Conservation (phyloP, 2,113 vertebrate genomes). For the Carassius gibelio region DNA sequence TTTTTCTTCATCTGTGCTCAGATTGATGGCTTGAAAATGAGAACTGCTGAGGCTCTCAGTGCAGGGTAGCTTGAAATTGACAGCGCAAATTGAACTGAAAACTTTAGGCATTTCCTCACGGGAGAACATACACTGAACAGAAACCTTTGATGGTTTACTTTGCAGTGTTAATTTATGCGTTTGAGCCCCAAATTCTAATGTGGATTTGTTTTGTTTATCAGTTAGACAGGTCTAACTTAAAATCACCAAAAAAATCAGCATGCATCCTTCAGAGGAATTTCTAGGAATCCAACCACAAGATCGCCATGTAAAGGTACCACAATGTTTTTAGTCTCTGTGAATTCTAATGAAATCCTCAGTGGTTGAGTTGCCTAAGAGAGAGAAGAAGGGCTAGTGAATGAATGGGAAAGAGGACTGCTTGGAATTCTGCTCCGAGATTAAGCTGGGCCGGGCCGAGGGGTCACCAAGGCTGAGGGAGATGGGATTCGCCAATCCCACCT, state of each 20-base stretch:
- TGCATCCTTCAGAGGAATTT: neutral
- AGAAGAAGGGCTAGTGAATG: neutral
- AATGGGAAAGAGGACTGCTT: neutral
- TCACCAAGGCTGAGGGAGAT: slow-evolving; percentile 9
- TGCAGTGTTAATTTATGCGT: neutral
- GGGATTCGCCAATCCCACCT: slow-evolving; percentile 43
- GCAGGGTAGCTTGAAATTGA: neutral
- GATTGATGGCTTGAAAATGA: slow-evolving; percentile 39
- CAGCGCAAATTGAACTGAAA: slow-evolving; percentile 11
- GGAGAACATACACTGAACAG: neutral
- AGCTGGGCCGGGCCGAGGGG: slow-evolving; percentile 3
- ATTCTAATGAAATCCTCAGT: slow-evolving; percentile 35
- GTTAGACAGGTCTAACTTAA: neutral
- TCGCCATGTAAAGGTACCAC: neutral
- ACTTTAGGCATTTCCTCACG: neutral
- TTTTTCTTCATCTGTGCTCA: slow-evolving; percentile 32
- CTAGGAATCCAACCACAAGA: slow-evolving; percentile 2
- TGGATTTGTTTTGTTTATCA: neutral
- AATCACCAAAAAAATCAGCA: neutral
- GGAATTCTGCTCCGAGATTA: slow-evolving; percentile 32
- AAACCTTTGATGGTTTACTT: neutral
- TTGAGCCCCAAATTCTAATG: neutral
- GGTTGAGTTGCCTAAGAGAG: neutral
- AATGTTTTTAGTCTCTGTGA: neutral
- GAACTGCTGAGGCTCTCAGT: slow-evolving; percentile 21